Evolutionary conservation across 2,113 vertebrate genomes (phyloP).

Genomic region (Grantiella picta): DNA sequence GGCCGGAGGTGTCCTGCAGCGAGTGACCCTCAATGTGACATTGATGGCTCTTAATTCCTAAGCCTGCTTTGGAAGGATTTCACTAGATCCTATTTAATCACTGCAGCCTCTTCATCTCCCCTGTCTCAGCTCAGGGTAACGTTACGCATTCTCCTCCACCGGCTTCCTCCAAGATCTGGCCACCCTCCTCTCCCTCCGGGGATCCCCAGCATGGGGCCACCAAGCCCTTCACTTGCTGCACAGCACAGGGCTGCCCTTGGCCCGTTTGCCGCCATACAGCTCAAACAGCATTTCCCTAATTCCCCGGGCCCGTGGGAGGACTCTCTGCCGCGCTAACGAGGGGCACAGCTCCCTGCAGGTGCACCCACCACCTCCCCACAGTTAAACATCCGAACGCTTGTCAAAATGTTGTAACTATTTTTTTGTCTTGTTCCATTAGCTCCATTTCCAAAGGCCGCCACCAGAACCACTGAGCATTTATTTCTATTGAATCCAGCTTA

Average conservation of each 20-base stretch:
- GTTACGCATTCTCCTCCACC: neutral
- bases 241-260: accelerated
- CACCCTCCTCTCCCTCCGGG: neutral
- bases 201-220: accelerated
- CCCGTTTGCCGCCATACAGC: neutral
- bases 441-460: constrained; percentile 50
- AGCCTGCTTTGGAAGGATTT: constrained; percentile 74
- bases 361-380: neutral
- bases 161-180: neutral
- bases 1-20: neutral
- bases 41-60: constrained; percentile 72
- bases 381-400: constrained; percentile 28
- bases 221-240: neutral
- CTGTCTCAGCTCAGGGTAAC: neutral
- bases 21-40: constrained; percentile 70
- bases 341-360: constrained; percentile 4
- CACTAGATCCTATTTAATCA: constrained; percentile 69
- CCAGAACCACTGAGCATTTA: constrained; percentile 27
- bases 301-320: neutral
- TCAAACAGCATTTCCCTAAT: neutral
- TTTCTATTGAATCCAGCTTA: constrained; percentile 41
- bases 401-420: constrained; percentile 50
- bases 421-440: constrained; percentile 53
- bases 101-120: constrained; percentile 47
- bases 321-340: neutral